Base-by-base conservation (phyloP, 2,113 vertebrate genomes). In the Echinops telfairi region DNA sequence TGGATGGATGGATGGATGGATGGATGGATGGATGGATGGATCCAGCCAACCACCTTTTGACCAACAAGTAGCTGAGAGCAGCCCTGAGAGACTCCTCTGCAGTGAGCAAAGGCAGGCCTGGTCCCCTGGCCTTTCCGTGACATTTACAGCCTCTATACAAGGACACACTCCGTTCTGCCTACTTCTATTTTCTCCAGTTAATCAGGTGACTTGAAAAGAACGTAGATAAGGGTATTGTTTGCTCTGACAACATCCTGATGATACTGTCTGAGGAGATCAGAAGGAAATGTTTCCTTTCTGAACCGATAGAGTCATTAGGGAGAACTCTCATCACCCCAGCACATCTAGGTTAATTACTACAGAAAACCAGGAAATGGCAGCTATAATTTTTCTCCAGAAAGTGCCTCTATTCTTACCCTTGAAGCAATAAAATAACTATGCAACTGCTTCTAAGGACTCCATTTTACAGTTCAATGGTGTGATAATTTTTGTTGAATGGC, bases 191-290 rank as follows among this genome's bases (percentile, higher is more conserved):
- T 98, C 98, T 97, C 92, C 95, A 97, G 98, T 98, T 99, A 98
- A 99, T 99, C 99, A 98, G 98, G 98, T 98, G 98, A 98, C 98
- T 98, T 98, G 98, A 99, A 99, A 98, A 98, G 98, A 97, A 97
- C 97, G 92, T 97, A 98, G 99, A 99, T 99, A 99, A 99, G 98
- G 95, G 98, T 97, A 99, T 99, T 99, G 98, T 99, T 98, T 98
- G 98, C 96, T 96, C 92, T 98, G 98, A 99, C 98, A 98, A 98
- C 98, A 98, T 98, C 98, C 98, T 96, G 98, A 98, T 98, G 99
- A 98, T 98, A 98, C 97, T 98, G 98, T 98, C 97, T 95, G 98
- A 97, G 98, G 98, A 98, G 98, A 98, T 98, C 98, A 98, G 98
- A 98, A 97, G 98, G 97, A 97, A 97, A 96, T 92, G 94, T 97